A percentile compares a stretch with the other conserved stretches of the same genome.
These are phyloP conservation scores for Echeneis naucrates DNA, from an alignment of 2,797 vertebrate genomes.

Conservation along the genomic window DNA sequence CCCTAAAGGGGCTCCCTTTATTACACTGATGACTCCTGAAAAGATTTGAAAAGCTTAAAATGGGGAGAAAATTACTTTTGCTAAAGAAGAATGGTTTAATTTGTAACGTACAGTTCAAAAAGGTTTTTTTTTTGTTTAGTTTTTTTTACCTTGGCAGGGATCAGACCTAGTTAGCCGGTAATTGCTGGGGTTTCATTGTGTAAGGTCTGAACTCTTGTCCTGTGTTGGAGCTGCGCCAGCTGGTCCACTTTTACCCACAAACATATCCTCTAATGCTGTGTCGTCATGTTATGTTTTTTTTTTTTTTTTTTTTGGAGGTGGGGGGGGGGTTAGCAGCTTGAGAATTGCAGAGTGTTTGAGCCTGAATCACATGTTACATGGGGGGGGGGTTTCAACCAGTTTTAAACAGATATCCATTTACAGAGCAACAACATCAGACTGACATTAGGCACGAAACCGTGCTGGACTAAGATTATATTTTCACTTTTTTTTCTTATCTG, in stretches of 20 bases:
- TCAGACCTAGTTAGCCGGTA: constrained; percentile 65
- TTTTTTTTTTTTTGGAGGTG: too few species aligned
- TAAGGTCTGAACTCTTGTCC: constrained; percentile 61
- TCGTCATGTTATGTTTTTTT: constrained; percentile 67
- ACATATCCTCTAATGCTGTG: constrained; percentile 42
- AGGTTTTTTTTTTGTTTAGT: constrained; percentile 1
- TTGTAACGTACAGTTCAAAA: constrained; percentile 64
- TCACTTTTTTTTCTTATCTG: background rate
- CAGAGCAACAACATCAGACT: background rate
- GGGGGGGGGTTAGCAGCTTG: constrained; percentile 6
- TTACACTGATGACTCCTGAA: constrained; percentile 56
- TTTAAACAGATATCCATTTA: background rate
- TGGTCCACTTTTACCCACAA: constrained; percentile 72
- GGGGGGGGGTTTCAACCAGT: background rate
- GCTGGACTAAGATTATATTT: background rate
- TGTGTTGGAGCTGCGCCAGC: constrained; percentile 64
- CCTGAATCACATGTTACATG: constrained; percentile 2
- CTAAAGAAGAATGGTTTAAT: constrained; percentile 50
- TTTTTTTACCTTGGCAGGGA: constrained; percentile 25
- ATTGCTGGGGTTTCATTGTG: constrained; percentile 63
- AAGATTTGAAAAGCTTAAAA: constrained; percentile 48
- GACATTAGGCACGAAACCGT: background rate
- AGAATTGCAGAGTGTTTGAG: constrained; percentile 17
- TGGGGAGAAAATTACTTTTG: constrained; percentile 52
- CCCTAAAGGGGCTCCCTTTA: constrained; percentile 42